Conservation (phyloP, 2,888 invertebrate species). For the Catonia carolina region DNA sequence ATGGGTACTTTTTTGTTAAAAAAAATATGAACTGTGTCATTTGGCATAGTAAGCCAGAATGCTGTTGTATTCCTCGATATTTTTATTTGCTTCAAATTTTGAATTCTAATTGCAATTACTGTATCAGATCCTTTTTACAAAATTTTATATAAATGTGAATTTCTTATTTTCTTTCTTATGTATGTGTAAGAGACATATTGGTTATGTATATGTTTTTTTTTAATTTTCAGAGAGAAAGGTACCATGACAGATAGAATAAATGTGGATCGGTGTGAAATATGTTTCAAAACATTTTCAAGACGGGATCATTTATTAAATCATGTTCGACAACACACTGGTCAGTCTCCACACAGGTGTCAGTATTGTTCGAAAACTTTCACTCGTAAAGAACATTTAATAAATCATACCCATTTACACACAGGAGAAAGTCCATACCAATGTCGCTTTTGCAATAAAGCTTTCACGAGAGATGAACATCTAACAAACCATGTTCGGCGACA, state of each 20-base stretch:
- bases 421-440: slow-evolving; percentile 7
- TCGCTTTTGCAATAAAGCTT: slow-evolving; percentile 6
- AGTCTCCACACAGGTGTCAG: slow-evolving; percentile 3
- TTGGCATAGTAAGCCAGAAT: too few relatives aligned
- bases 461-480: slow-evolving; percentile 2
- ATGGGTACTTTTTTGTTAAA: too few relatives aligned
- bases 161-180: too few relatives aligned
- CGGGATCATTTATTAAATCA: slow-evolving; percentile 4
- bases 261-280: slow-evolving; percentile 5
- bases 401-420: background rate
- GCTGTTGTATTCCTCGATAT: too few relatives aligned
- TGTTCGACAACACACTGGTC: slow-evolving; percentile 1
- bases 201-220: too few relatives aligned
- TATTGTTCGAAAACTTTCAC: slow-evolving; percentile 9
- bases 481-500: slow-evolving; percentile 7
- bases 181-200: too few relatives aligned
- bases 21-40: too few relatives aligned
- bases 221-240: slow-evolving; percentile 6
- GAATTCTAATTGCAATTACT: too few relatives aligned
- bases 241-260: background rate
- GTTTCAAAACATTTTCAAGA: slow-evolving; percentile 1
- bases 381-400: slow-evolving; percentile 2
- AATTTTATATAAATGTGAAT: too few relatives aligned
- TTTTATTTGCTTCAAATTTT: too few relatives aligned
- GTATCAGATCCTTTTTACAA: too few relatives aligned